Evolutionary conservation across 2,113 vertebrate genomes (phyloP).

Genomic region (Sebastes schlegelii): DNA sequence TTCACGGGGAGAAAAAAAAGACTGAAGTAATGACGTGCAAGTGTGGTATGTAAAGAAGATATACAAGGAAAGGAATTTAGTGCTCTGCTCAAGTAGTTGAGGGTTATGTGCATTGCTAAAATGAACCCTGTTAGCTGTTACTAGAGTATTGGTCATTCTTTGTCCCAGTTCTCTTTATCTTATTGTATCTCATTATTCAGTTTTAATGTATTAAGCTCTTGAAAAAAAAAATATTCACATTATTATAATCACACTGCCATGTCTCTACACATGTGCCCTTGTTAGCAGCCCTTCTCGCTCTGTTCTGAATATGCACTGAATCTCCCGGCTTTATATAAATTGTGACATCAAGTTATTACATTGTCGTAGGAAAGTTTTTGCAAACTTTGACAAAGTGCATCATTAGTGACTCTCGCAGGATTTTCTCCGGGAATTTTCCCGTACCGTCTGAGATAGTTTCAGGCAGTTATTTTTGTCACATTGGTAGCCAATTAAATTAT

Average conservation of each 20-base stretch:
- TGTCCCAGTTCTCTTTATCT: constrained; percentile 16
- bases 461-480: constrained; percentile 68
- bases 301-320: neutral
- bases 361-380: constrained; percentile 43
- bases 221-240: neutral
- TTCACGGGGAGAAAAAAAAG: neutral
- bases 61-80: neutral
- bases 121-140: neutral
- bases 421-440: constrained; percentile 25
- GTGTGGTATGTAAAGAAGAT: neutral
- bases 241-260: constrained; percentile 43
- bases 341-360: constrained; percentile 55
- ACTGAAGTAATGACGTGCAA: neutral
- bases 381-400: constrained; percentile 66
- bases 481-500: constrained; percentile 67
- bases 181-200: constrained; percentile 18
- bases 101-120: neutral
- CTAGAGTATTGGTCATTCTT: neutral
- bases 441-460: constrained; percentile 41
- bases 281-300: constrained; percentile 30
- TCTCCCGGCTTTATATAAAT: constrained; percentile 41
- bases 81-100: neutral
- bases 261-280: constrained; percentile 26
- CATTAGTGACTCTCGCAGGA: constrained; percentile 66
- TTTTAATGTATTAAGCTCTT: neutral